These are phyloP conservation scores for Bacillus rossius DNA, from an alignment of 1,140 invertebrate species.

Conservation along the genomic window DNA sequence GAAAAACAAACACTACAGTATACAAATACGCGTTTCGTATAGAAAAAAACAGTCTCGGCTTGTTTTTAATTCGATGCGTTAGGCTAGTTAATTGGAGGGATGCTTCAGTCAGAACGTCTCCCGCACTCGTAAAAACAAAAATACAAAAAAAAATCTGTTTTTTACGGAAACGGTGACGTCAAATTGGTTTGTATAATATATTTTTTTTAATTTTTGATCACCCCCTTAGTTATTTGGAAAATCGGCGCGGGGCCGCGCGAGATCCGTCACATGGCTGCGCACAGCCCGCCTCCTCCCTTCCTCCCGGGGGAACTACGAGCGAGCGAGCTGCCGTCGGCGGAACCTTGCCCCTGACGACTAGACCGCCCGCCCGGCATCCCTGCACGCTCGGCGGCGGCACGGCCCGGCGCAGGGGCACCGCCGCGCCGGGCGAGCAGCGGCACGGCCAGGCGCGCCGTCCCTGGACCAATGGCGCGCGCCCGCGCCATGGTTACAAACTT, in stretches of 20 bases:
- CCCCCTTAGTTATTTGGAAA: no score
- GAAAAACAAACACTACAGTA: no score
- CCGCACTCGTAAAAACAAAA: no score
- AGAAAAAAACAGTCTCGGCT: no score
- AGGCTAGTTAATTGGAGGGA: no score
- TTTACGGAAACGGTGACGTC: no score
- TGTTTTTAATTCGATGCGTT: no score
- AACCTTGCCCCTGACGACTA: constrained; percentile 13
- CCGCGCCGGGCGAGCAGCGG: neutral
- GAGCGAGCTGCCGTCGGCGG: neutral
- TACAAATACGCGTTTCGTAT: no score
- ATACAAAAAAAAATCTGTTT: no score
- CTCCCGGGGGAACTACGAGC: neutral
- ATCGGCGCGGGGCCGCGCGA: neutral
- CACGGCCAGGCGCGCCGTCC: neutral
- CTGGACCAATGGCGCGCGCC: neutral
- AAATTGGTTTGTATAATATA: no score
- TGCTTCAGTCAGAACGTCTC: no score
- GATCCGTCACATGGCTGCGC: neutral
- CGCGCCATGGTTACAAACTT: neutral
- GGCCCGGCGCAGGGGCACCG: neutral
- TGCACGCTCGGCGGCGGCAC: neutral
- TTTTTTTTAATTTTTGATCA: no score
- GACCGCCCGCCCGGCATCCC: constrained; percentile 12
- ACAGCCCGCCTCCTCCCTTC: neutral